Percentiles rank a stretch among this genome's conserved stretches.
phyloP scores from a whole-genome alignment of 2,113 vertebrate species.

The Phrynocephalus versicolor region DNA sequence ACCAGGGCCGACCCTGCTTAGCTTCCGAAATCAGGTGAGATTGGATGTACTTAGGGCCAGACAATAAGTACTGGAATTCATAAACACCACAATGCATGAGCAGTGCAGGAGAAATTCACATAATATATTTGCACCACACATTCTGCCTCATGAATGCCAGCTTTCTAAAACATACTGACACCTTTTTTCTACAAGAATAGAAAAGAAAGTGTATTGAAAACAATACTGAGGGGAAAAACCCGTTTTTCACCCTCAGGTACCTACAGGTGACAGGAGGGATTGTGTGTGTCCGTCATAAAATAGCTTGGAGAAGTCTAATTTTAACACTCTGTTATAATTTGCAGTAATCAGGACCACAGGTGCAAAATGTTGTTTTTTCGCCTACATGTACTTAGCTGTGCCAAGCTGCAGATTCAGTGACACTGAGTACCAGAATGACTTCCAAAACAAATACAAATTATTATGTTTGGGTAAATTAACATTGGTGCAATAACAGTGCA shows the following conservation, averaged over 20 bases:
- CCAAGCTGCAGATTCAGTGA: conserved; percentile 33
- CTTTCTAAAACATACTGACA: background rate
- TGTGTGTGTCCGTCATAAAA: background rate
- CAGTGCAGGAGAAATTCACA: background rate
- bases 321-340: conserved; percentile 23
- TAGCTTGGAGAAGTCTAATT: conserved; percentile 9
- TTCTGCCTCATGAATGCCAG: background rate
- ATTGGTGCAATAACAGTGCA: conserved; percentile 27
- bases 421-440: conserved; percentile 28
- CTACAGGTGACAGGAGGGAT: background rate
- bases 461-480: conserved; percentile 45
- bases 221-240: background rate
- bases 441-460: conserved; percentile 47
- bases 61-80: background rate
- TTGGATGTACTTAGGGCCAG: no score
- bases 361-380: conserved; percentile 26
- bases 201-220: background rate
- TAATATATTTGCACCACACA: background rate
- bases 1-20: no score
- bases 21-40: no score
- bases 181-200: background rate
- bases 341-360: conserved; percentile 36
- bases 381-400: conserved; percentile 13
- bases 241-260: conserved; percentile 11
- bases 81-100: background rate